These are phyloP conservation scores for Sciurus niger DNA, from an alignment of 2,113 vertebrate species.

Conservation along the genomic window DNA sequence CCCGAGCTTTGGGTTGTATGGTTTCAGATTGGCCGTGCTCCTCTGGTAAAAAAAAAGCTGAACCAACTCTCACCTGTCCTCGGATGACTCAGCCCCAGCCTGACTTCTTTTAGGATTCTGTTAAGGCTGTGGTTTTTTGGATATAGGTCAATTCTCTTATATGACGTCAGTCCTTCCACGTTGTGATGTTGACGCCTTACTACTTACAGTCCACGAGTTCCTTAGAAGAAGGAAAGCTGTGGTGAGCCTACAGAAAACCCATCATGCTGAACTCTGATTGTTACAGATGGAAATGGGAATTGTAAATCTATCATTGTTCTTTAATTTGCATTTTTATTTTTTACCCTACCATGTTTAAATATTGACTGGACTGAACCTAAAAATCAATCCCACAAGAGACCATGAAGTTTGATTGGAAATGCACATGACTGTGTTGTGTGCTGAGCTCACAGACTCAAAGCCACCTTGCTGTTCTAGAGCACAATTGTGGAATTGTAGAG, in stretches of 20 bases:
- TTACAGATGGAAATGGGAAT: slow-evolving; percentile 12
- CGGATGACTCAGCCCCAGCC: background rate
- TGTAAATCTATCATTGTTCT: background rate
- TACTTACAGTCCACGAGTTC: background rate
- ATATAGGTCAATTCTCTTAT: slow-evolving; percentile 2
- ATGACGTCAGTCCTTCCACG: background rate
- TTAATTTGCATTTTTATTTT: background rate
- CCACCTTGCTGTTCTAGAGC: slow-evolving; percentile 81
- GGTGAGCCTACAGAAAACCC: background rate
- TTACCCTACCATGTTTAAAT: background rate
- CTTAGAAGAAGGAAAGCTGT: background rate
- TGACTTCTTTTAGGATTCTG: background rate
- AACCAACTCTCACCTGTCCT: no score
- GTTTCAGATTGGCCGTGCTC: background rate
- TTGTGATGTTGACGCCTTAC: background rate
- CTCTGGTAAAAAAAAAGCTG: background rate
- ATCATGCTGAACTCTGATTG: background rate
- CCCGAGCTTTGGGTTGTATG: background rate
- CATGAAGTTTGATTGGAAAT: slow-evolving; percentile 18
- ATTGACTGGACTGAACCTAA: background rate
- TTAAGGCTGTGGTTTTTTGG: background rate
- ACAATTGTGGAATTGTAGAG: slow-evolving; percentile 84
- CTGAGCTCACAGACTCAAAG: slow-evolving; percentile 72
- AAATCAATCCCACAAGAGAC: background rate
- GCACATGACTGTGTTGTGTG: background rate